Percentiles rank a stretch among this genome's conserved stretches.
Conservation (phyloP, 2,888 invertebrate species). For the Andrena marginata region DNA sequence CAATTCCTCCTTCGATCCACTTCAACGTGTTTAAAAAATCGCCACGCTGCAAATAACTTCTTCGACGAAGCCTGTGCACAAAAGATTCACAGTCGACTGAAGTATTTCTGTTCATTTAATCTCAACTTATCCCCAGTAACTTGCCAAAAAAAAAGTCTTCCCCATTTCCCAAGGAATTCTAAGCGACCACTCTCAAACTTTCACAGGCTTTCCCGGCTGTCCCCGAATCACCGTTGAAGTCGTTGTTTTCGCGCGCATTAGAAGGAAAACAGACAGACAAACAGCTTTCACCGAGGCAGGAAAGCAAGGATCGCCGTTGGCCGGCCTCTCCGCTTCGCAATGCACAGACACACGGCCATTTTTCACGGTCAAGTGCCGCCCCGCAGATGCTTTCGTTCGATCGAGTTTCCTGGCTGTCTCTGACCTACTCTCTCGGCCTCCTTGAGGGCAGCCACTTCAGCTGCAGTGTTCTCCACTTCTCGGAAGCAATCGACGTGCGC, state of each 20-base stretch:
- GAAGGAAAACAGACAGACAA: conserved; percentile 14
- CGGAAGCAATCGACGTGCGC: conserved; percentile 36
- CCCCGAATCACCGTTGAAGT: background rate
- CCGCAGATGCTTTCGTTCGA: conserved; percentile 81
- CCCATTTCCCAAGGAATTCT: background rate
- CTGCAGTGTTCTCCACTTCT: conserved; percentile 57
- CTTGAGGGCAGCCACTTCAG: conserved; percentile 59
- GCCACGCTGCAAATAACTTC: too few species aligned
- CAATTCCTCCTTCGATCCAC: too few species aligned
- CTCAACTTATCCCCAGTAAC: background rate
- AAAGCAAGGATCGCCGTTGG: conserved; percentile 55
- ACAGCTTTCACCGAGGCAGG: conserved; percentile 61
- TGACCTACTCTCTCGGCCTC: conserved; percentile 76
- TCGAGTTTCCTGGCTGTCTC: conserved; percentile 80
- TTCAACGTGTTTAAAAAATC: too few species aligned
- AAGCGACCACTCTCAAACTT: background rate
- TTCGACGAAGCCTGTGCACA: too few species aligned
- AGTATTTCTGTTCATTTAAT: background rate
- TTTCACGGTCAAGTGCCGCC: conserved; percentile 84
- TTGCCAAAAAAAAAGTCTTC: background rate
- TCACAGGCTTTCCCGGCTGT: background rate
- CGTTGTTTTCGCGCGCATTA: conserved; percentile 4
- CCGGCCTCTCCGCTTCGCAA: conserved; percentile 29
- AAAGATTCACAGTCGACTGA: background rate
- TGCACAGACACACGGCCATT: conserved; percentile 61